phyloP scores from a whole-genome alignment of 2,797 vertebrate species.

The Heterohyrax brucei region DNA sequence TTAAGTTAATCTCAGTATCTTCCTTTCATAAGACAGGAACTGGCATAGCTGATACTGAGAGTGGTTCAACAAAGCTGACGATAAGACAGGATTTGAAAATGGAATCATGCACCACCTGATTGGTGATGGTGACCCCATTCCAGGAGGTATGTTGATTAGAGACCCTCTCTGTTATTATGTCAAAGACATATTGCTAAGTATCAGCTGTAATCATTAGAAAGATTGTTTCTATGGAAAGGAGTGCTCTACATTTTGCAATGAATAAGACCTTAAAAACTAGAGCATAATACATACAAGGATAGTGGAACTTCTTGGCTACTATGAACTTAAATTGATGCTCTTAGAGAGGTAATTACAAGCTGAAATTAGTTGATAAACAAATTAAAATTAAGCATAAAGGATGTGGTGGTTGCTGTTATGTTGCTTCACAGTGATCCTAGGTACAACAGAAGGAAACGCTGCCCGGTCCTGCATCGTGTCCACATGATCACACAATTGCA shows the following conservation, averaged over 20 bases:
- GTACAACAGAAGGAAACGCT: too few species aligned
- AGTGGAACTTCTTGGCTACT: neutral
- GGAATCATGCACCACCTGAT: too few species aligned
- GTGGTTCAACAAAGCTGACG: neutral
- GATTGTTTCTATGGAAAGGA: neutral
- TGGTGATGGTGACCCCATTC: neutral
- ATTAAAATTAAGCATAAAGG: conserved; percentile 51
- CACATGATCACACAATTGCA: too few species aligned
- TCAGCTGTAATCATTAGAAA: neutral
- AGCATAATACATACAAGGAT: neutral
- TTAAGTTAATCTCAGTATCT: neutral
- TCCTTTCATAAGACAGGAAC: neutral
- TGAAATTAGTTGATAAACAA: conserved; percentile 35
- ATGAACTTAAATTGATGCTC: neutral
- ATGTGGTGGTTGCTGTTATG: too few species aligned
- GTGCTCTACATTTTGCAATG: neutral
- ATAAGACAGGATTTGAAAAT: neutral
- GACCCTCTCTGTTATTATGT: neutral
- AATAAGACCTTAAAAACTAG: neutral
- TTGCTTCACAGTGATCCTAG: too few species aligned
- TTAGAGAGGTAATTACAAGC: conserved; percentile 31
- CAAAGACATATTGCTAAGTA: neutral
- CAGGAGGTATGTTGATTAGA: neutral
- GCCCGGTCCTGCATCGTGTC: too few species aligned
- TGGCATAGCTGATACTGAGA: neutral